These are phyloP conservation scores for Piprites chloris DNA, from an alignment of 2,113 vertebrate species.

Conservation along the genomic window DNA sequence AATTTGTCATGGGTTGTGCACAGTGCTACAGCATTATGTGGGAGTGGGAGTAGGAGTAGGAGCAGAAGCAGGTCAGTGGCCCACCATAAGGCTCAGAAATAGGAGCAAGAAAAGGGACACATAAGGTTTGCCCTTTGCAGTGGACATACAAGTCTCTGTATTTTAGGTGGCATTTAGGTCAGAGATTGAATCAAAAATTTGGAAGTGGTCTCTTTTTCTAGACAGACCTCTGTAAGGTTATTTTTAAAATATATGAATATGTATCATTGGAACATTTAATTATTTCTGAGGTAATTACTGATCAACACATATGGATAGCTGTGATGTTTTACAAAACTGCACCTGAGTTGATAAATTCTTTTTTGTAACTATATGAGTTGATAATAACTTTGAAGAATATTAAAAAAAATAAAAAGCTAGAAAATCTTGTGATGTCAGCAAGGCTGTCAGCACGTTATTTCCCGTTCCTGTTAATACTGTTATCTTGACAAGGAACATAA, in stretches of 20 bases:
- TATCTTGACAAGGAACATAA: background rate
- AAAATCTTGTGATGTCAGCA: background rate
- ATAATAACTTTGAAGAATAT: background rate
- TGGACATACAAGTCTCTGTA: background rate
- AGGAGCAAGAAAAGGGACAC: background rate
- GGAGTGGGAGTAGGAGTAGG: background rate
- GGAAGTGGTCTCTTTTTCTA: background rate
- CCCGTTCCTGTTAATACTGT: background rate
- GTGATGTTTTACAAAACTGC: background rate
- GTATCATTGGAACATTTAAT: background rate
- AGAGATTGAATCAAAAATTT: background rate
- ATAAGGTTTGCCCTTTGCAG: background rate
- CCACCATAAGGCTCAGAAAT: background rate
- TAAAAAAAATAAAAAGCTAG: background rate
- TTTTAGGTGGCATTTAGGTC: background rate
- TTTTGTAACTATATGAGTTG: background rate
- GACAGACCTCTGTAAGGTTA: background rate
- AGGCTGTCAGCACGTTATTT: background rate
- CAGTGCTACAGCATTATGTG: accelerated
- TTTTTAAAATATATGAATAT: background rate
- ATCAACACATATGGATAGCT: background rate
- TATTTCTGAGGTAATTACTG: background rate
- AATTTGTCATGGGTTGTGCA: background rate
- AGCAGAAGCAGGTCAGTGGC: background rate
- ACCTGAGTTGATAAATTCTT: background rate